Percentiles rank a stretch among this genome's conserved stretches.
These are phyloP conservation scores for Lacerta agilis DNA, from an alignment of 2,797 vertebrate genomes.

Conservation along the genomic window DNA sequence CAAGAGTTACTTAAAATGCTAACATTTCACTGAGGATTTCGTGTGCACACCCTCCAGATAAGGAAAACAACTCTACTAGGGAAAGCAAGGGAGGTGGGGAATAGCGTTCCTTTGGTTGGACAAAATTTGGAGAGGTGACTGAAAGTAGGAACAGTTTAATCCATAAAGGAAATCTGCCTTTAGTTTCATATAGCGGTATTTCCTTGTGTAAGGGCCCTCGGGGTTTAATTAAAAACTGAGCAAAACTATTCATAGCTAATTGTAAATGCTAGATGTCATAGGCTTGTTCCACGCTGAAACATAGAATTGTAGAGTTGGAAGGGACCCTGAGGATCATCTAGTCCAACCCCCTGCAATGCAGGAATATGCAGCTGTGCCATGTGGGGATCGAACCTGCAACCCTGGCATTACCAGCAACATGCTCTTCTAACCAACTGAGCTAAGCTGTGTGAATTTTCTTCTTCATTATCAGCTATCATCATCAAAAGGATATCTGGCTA, in stretches of 20 bases:
- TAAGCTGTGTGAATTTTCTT: background rate
- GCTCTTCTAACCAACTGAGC: no score
- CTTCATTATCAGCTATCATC: background rate
- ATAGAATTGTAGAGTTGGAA: no score
- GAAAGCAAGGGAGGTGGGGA: background rate
- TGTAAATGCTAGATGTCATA: background rate
- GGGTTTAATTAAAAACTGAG: background rate
- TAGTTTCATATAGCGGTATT: background rate
- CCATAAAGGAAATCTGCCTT: rapidly evolving
- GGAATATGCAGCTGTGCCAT: no score
- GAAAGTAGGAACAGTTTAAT: background rate
- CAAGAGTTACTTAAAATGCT: conserved; percentile 26
- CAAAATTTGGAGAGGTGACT: background rate
- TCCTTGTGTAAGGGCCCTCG: rapidly evolving
- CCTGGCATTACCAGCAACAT: no score
- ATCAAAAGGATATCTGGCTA: background rate
- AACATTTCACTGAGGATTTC: conserved; percentile 28
- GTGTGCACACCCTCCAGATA: background rate
- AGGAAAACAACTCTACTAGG: conserved; percentile 52
- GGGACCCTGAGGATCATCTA: no score
- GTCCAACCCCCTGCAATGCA: no score
- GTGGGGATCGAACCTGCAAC: no score
- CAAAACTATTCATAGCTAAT: background rate
- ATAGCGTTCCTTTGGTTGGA: background rate
- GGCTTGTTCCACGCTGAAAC: background rate